phyloP scores from a whole-genome alignment of 1,140 invertebrate genomes.

The Meloidogyne exigua region DNA sequence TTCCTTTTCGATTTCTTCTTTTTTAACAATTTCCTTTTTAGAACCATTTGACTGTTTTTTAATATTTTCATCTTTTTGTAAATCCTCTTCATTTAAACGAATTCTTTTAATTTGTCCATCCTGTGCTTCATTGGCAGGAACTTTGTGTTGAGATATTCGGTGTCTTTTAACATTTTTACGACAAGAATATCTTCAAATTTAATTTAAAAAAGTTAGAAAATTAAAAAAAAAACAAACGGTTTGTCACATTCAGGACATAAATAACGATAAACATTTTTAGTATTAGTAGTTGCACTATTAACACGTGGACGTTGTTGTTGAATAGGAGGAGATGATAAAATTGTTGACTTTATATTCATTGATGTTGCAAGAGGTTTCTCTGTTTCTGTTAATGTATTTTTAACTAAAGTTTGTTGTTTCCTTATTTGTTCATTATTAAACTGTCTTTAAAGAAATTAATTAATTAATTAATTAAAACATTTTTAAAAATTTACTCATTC shows the following conservation, averaged over 20 bases:
- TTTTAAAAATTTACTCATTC: not conserved
- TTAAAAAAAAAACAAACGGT: conserved; percentile 35
- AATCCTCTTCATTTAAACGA: conserved; percentile 14
- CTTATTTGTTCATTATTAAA: not conserved
- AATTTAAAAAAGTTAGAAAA: not conserved
- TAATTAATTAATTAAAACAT: not conserved
- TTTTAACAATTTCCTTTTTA: conserved; percentile 6
- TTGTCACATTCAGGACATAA: conserved; percentile 47
- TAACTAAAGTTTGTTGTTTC: not conserved
- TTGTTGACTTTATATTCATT: not conserved
- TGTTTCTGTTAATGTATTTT: not conserved
- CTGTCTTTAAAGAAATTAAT: not conserved
- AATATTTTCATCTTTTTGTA: conserved; percentile 8
- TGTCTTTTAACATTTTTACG: conserved; percentile 56
- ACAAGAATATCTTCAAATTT: conserved; percentile 48
- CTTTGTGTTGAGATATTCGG: conserved; percentile 50
- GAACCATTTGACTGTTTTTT: no score
- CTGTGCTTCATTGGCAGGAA: conserved; percentile 39
- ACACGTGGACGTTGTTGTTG: not conserved
- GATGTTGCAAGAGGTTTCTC: not conserved
- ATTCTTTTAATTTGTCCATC: conserved; percentile 20
- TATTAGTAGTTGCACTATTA: not conserved
- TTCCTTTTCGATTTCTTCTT: not conserved
- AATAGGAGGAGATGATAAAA: not conserved
- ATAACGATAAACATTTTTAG: conserved; percentile 31